Base-by-base conservation (phyloP, 2,888 invertebrate genomes). In the Aromia moschata region DNA sequence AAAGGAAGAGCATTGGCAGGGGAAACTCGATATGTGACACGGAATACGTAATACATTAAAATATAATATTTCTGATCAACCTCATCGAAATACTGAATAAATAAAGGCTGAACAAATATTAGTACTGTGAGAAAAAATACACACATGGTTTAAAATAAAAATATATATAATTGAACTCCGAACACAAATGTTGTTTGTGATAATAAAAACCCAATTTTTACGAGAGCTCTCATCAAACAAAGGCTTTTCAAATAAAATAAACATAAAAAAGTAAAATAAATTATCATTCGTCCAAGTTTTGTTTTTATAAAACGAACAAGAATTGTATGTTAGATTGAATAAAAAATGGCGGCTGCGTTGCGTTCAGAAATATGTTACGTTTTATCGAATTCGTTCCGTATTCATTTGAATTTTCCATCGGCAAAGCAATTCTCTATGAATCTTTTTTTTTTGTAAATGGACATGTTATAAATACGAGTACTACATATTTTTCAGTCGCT, bases 191-290 rank as follows among this genome's bases (percentile, higher is more conserved):
- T 79, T 80, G 78, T 78, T 79, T 78, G 78, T 78, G 75, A 79
- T 79, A 79, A 80, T 80, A 79, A 79, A n/a, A 79, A 77, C 78
- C 74, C 77, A 78, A 79, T 79, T 80, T 80, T 80, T 79, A 77
- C 77, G 75, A 78, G 77, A 75, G 78, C 75, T 74, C 76, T 76
- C 76, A 71, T 76, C 74, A 75, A 76, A 76, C 75, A 76, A 75
- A 76, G 72, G 72, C 73, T 71, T 70, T 71, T 67, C 70, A 72
- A 74, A 75, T 74, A 76, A 74, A 75, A 75, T 74, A 76, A 74
- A 75, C 74, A 75, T 69, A 76, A 74, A 76, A 76, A 74, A 76
- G 74, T 75, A 75, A 76, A 77, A 77, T 75, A 76, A 77, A 77
- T 77, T 77, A 76, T 73, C 70, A 71, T 72, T 67, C 70, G 74